phyloP scores from a whole-genome alignment of 2,113 vertebrate genomes.

The Tonatia bakeri region DNA sequence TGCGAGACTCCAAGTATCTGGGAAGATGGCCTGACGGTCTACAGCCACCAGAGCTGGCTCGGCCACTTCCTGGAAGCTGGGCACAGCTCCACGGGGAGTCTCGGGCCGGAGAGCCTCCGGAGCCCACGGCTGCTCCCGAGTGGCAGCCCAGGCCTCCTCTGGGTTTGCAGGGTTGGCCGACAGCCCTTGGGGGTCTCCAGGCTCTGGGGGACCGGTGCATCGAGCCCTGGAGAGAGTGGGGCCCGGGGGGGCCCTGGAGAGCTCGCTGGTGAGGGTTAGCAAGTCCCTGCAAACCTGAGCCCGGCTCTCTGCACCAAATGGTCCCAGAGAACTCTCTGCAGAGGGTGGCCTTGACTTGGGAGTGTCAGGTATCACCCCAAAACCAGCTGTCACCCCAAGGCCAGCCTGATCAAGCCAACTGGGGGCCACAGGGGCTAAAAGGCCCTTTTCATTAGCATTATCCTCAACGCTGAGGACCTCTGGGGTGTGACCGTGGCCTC shows the following conservation, averaged over 20 bases:
- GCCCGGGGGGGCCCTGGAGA: slow-evolving; percentile 33
- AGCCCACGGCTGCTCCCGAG: slow-evolving; percentile 52
- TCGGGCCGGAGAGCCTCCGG: slow-evolving; percentile 36
- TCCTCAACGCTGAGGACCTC: slow-evolving; percentile 81
- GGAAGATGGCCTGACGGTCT: slow-evolving; percentile 81
- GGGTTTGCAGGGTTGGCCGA: background rate
- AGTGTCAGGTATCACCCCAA: slow-evolving; percentile 61
- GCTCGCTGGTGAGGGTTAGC: slow-evolving; percentile 41
- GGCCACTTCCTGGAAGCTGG: background rate
- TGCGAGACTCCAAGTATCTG: slow-evolving; percentile 77
- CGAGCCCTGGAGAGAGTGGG: slow-evolving; percentile 54
- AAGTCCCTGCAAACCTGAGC: slow-evolving; percentile 26
- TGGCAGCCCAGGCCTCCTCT: background rate
- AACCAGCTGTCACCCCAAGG: slow-evolving; percentile 52
- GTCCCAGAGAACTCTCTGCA: slow-evolving; percentile 67
- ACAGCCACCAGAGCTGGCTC: slow-evolving; percentile 76
- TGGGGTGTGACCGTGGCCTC: slow-evolving; percentile 53
- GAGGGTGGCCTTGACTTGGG: slow-evolving; percentile 72
- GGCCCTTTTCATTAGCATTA: slow-evolving; percentile 64
- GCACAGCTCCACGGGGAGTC: background rate
- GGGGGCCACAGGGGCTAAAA: background rate
- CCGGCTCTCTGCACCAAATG: slow-evolving; percentile 59
- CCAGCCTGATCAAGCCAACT: slow-evolving; percentile 7
- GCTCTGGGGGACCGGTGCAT: background rate
- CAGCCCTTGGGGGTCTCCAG: background rate